Percentiles rank a stretch among this genome's conserved stretches.
These are phyloP conservation scores for Chymomyza caudatula DNA, from an alignment of 2,888 invertebrate genomes.

Conservation along the genomic window DNA sequence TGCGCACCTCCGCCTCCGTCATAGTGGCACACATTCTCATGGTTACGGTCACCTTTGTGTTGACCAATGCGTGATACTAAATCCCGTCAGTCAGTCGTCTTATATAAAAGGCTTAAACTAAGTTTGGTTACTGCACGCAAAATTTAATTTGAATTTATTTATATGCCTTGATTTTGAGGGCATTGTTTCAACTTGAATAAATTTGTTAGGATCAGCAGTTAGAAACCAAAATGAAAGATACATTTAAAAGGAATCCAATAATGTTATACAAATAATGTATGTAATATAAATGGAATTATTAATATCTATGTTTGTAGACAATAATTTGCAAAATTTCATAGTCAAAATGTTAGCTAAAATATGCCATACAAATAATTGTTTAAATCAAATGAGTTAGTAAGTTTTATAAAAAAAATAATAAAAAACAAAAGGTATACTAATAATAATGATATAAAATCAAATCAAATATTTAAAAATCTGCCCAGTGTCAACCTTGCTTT, in stretches of 20 bases:
- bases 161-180: neutral
- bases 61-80: constrained; percentile 78
- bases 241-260: neutral
- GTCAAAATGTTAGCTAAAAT: constrained; percentile 45
- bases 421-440: neutral
- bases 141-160: neutral
- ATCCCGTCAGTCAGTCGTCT: constrained; percentile 5
- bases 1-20: constrained; percentile 67
- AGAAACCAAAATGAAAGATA: constrained; percentile 1
- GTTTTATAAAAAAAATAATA: neutral
- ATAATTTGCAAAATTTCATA: constrained; percentile 58
- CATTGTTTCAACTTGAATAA: neutral
- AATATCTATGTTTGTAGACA: constrained; percentile 66
- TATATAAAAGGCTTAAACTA: neutral
- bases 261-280: constrained; percentile 9
- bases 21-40: constrained; percentile 73
- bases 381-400: constrained; percentile 7
- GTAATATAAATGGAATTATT: constrained; percentile 22
- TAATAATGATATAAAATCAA: constrained; percentile 11
- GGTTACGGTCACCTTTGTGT: constrained; percentile 68
- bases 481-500: neutral
- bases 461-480: neutral
- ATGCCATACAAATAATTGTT: neutral
- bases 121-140: neutral
- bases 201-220: constrained; percentile 8